These are phyloP conservation scores for Clanis bilineata DNA, from an alignment of 2,888 invertebrate species.

Conservation along the genomic window DNA sequence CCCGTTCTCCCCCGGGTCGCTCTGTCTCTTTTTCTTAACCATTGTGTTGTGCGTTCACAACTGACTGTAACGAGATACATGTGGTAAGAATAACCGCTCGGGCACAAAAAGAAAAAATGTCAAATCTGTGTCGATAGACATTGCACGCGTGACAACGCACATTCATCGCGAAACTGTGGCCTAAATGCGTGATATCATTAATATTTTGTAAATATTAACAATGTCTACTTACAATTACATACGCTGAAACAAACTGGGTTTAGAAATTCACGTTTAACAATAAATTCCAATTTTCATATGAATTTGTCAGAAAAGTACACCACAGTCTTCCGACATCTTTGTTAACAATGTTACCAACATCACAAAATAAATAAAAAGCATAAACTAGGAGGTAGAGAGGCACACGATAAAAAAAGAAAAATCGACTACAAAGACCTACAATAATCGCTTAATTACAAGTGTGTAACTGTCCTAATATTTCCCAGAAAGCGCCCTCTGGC, in stretches of 20 bases:
- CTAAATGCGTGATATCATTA: constrained; percentile 30
- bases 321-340: constrained; percentile 74
- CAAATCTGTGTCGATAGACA: constrained; percentile 80
- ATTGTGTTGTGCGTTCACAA: constrained; percentile 75
- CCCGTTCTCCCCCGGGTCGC: constrained; percentile 83
- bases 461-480: neutral
- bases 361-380: constrained; percentile 28
- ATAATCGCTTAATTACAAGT: neutral
- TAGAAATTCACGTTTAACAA: constrained; percentile 45
- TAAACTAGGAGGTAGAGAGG: constrained; percentile 18
- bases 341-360: constrained; percentile 57
- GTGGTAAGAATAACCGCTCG: constrained; percentile 76
- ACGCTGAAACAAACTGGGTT: constrained; percentile 45
- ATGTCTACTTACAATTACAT: constrained; percentile 70
- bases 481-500: constrained; percentile 42
- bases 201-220: constrained; percentile 38
- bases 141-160: constrained; percentile 81
- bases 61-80: constrained; percentile 78
- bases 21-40: constrained; percentile 89
- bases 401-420: constrained; percentile 27
- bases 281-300: constrained; percentile 50
- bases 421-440: constrained; percentile 18
- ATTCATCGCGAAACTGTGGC: constrained; percentile 55
- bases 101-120: constrained; percentile 78
- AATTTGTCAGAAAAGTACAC: constrained; percentile 71